A percentile compares a stretch with the other conserved stretches of the same genome.
phyloP scores from a whole-genome alignment of 2,113 vertebrate genomes.

The Xiphias gladius region DNA sequence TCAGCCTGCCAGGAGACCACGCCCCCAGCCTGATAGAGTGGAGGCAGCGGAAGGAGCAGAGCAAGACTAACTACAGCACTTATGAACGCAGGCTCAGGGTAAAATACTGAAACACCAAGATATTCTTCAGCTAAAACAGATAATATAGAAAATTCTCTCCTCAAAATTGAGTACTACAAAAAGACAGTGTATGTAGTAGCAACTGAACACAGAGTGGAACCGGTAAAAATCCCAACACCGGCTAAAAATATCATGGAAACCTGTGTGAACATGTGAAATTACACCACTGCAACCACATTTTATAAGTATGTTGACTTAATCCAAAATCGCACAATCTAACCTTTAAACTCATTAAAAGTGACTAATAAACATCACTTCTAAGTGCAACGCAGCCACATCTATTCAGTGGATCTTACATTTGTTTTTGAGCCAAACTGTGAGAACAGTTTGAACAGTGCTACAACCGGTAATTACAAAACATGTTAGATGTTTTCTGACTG shows the following conservation, averaged over 20 bases:
- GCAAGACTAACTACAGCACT: constrained; percentile 93
- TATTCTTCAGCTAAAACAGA: background rate
- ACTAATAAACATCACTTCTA: constrained; percentile 14
- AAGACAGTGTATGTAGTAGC: background rate
- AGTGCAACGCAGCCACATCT: background rate
- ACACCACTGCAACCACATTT: constrained; percentile 13
- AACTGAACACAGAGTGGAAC: background rate
- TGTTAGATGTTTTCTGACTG: background rate
- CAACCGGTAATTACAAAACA: background rate
- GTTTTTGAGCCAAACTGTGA: background rate
- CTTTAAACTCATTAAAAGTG: constrained; percentile 1
- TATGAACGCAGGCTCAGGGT: constrained; percentile 97
- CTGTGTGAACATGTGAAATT: constrained; percentile 13
- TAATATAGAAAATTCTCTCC: background rate
- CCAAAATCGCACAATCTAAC: constrained; percentile 25
- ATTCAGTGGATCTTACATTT: background rate
- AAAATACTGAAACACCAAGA: constrained; percentile 59
- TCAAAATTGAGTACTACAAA: background rate
- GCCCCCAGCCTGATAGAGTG: constrained; percentile 97
- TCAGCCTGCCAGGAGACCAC: constrained; percentile 96
- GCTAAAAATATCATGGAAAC: background rate
- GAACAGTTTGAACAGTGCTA: background rate
- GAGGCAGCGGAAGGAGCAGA: constrained; percentile 96
- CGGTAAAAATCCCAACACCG: background rate
- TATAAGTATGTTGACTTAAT: background rate